Evolutionary conservation across 2,888 invertebrate species (phyloP).

Genomic region (Nymphalis urticae): DNA sequence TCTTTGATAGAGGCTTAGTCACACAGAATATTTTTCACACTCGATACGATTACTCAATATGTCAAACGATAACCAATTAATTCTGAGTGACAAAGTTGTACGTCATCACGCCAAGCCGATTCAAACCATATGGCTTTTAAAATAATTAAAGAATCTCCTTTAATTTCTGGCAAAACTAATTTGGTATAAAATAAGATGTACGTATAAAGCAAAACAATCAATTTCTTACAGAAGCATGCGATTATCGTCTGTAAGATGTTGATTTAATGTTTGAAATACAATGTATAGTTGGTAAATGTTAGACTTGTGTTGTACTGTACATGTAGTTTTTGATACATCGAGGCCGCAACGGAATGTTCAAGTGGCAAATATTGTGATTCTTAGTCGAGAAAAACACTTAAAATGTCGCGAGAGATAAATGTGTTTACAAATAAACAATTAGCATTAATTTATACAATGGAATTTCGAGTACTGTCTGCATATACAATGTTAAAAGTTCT

Average conservation of each 20-base stretch:
- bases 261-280: background rate
- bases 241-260: background rate
- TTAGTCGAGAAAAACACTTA: slow-evolving; percentile 44
- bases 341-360: slow-evolving; percentile 37
- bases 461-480: slow-evolving; percentile 29
- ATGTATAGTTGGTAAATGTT: background rate
- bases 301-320: slow-evolving; percentile 1
- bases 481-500: background rate
- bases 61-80: slow-evolving; percentile 34
- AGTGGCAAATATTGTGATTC: slow-evolving; percentile 46
- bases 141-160: slow-evolving; percentile 14
- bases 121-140: slow-evolving; percentile 20
- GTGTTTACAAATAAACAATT: slow-evolving; percentile 43
- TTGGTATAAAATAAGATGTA: slow-evolving; percentile 6
- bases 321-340: slow-evolving; percentile 36
- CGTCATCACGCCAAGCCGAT: slow-evolving; percentile 5
- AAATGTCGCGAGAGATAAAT: slow-evolving; percentile 44
- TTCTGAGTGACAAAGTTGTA: slow-evolving; percentile 16
- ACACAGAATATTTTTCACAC: slow-evolving; percentile 33
- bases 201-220: background rate
- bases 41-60: slow-evolving; percentile 33
- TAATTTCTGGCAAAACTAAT: slow-evolving; percentile 5
- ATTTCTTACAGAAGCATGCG: background rate
- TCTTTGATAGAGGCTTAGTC: slow-evolving; percentile 20
- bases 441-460: slow-evolving; percentile 36